A percentile compares a stretch with the other conserved stretches of the same genome.
These are phyloP conservation scores for Rhyacichthys aspro DNA, from an alignment of 2,797 vertebrate species.

Conservation along the genomic window DNA sequence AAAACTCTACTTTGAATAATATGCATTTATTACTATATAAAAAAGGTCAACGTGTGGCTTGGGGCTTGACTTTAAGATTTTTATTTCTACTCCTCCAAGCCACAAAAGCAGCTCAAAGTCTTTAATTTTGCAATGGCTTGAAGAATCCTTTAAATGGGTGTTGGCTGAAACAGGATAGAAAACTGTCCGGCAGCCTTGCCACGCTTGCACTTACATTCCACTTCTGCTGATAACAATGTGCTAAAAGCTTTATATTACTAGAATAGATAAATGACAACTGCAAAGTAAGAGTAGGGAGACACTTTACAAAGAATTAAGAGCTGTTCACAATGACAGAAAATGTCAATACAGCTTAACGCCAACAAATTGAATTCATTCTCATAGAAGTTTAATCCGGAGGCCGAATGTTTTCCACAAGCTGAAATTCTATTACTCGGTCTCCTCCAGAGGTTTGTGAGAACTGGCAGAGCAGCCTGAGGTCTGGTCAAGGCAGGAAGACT, in stretches of 20 bases:
- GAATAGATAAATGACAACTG: neutral
- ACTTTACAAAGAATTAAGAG: constrained; percentile 7
- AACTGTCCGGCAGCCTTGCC: neutral
- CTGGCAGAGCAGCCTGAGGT: constrained; percentile 1
- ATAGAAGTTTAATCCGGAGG: constrained; percentile 9
- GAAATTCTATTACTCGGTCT: constrained; percentile 7
- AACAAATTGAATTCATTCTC: constrained; percentile 6
- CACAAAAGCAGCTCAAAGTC: neutral
- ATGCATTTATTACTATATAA: constrained; percentile 28
- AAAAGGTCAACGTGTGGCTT: constrained; percentile 27
- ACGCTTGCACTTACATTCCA: constrained; percentile 2
- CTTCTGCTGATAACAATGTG: constrained; percentile 6
- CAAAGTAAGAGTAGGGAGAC: neutral
- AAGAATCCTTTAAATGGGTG: neutral
- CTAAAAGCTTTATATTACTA: neutral
- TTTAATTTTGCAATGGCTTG: neutral
- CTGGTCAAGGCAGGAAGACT: neutral
- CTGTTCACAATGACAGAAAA: constrained; percentile 6
- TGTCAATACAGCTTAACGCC: constrained; percentile 11
- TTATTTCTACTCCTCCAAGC: too few relatives aligned
- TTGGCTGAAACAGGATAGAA: too few relatives aligned
- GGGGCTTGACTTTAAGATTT: constrained; percentile 2
- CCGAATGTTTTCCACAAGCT: constrained; percentile 14
- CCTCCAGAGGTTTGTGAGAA: constrained; percentile 8
- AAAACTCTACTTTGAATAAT: constrained; percentile 19